A percentile compares a stretch with the other conserved stretches of the same genome.
These are phyloP conservation scores for Chorisops tibialis DNA, from an alignment of 2,888 invertebrate species.

Conservation along the genomic window DNA sequence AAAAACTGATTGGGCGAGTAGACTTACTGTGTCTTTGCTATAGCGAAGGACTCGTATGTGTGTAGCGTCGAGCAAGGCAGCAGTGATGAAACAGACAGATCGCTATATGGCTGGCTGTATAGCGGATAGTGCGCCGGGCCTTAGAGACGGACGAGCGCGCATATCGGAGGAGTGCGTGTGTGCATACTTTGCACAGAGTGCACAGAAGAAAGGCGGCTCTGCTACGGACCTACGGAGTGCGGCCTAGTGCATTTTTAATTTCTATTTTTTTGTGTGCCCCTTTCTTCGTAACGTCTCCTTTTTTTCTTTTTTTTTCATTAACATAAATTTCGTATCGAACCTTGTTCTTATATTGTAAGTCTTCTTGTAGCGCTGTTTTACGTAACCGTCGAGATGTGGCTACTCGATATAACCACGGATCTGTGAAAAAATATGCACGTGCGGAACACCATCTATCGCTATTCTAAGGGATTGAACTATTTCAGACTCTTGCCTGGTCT, in stretches of 20 bases:
- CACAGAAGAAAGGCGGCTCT: neutral
- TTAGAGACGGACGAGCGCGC: neutral
- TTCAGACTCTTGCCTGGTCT: too few relatives aligned
- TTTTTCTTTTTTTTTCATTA: slow-evolving; percentile 25
- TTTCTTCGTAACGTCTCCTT: slow-evolving; percentile 11
- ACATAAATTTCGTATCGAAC: slow-evolving; percentile 3
- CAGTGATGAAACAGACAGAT: too few relatives aligned
- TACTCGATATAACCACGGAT: too few relatives aligned
- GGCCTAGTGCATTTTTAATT: slow-evolving; percentile 27
- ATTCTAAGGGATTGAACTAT: too few relatives aligned
- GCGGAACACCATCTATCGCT: too few relatives aligned
- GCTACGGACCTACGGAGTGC: slow-evolving; percentile 11
- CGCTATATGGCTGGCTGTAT: neutral
- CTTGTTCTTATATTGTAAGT: slow-evolving; percentile 13
- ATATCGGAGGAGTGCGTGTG: slow-evolving; percentile 10
- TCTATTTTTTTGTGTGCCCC: neutral
- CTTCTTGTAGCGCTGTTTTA: slow-evolving; percentile 36
- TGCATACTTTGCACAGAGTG: slow-evolving; percentile 12
- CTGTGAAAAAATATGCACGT: too few relatives aligned
- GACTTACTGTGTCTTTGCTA: slow-evolving; percentile 44
- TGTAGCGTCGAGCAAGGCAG: neutral
- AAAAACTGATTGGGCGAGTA: slow-evolving; percentile 41
- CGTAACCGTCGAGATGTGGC: slow-evolving; percentile 31
- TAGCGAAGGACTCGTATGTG: slow-evolving; percentile 35
- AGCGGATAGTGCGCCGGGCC: neutral